Base-by-base conservation (phyloP, 1,140 invertebrate species). In the Zaprionus africanus region DNA sequence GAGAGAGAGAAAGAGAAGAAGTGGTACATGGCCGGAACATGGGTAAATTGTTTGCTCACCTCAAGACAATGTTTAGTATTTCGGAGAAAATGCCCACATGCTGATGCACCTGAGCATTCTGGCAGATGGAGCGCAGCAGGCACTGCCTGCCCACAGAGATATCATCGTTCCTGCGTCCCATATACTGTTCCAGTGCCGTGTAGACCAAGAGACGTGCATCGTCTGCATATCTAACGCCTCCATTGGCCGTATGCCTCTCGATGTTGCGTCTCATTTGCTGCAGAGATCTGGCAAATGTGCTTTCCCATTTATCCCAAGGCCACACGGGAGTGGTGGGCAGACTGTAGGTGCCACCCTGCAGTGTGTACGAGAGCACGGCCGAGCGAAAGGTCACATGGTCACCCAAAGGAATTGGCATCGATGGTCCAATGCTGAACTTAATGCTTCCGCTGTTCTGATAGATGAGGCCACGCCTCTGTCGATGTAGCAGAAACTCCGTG, bases 251-350 rank as follows among this genome's bases (percentile, higher is more conserved):
- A 46, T 79, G 82, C 26, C 65, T 24, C 51, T 90, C 81, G 17
- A 90, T 84, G 38, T 85, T 78, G 36, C 59, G 56, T 17, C 53
- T 58, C 78, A 91, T 82, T 31, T 85, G 72, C 22, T 53, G 59
- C 43, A 91, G 59, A 41, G 90, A 91, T 26, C 91, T 59, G 12
- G 87, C 91, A 56, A 92, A 92, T 1, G 69, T 91, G 22, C 34
- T 53, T 43, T 92, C 90, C 91, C 91, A 92, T 51, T 92, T 92
- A 22, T 92, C 84, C 90, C 90, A 92, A 0, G 90, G 84, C 76
- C 91, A 92, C 24, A 82, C 72, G 6, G 91, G 91, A 2, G 64
- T 72, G 0, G 80, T 86, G 11, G 91, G 91, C 54, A 92, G 34
- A 6, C 19, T 70, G 46, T 92, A 92, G 26, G 76, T 73, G 11